Conservation (phyloP, 2,888 invertebrate genomes). For the Clanis bilineata region DNA sequence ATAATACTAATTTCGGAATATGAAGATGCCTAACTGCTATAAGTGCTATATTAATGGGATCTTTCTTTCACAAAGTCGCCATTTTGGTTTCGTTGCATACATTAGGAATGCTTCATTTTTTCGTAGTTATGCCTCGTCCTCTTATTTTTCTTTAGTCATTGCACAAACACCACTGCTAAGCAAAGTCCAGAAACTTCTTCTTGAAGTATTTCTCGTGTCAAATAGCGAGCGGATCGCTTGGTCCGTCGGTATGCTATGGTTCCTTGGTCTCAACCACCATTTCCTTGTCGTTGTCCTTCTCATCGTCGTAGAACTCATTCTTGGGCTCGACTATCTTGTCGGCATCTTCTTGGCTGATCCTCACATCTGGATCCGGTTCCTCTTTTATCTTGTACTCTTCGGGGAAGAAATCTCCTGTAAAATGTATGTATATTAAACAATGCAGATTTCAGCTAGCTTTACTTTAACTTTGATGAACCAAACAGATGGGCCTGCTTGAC, state of each 20-base stretch:
- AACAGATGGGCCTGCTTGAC: too few relatives aligned
- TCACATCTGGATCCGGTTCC: slow-evolving; percentile 91
- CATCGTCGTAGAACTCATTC: slow-evolving; percentile 95
- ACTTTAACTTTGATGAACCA: not conserved
- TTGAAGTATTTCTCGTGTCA: slow-evolving; percentile 51
- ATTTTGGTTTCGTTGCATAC: too few relatives aligned
- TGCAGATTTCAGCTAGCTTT: too few relatives aligned
- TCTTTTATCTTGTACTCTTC: slow-evolving; percentile 88
- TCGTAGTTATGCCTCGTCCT: too few relatives aligned
- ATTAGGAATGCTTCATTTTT: too few relatives aligned
- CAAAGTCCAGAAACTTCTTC: slow-evolving; percentile 35
- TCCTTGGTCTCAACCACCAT: slow-evolving; percentile 67
- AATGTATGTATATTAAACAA: too few relatives aligned
- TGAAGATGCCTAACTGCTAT: too few relatives aligned
- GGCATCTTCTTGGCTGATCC: slow-evolving; percentile 88
- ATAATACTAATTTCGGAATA: too few relatives aligned
- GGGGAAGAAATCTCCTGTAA: slow-evolving; percentile 86
- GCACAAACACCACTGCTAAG: not conserved
- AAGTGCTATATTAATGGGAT: too few relatives aligned
- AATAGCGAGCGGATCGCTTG: slow-evolving; percentile 56
- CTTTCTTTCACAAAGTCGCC: too few relatives aligned
- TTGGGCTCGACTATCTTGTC: slow-evolving; percentile 92
- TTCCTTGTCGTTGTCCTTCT: slow-evolving; percentile 93
- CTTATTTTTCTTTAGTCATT: too few relatives aligned
- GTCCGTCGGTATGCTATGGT: slow-evolving; percentile 65